Conservation (phyloP, 2,888 invertebrate genomes). For the Patella depressa region DNA sequence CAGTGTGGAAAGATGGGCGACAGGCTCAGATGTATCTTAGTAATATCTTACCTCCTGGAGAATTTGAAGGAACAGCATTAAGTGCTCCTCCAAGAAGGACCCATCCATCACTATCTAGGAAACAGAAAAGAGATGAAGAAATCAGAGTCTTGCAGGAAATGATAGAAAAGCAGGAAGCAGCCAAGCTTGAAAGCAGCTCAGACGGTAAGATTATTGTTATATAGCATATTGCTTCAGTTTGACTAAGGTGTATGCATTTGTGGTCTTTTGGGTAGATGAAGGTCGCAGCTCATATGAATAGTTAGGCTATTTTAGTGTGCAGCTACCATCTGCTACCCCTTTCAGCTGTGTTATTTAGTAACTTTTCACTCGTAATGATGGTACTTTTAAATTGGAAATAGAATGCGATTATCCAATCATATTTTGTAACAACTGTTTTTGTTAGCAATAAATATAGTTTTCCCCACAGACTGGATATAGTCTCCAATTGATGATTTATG, state of each 20-base stretch:
- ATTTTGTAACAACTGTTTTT: too few species aligned
- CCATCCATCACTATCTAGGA: slow-evolving; percentile 32
- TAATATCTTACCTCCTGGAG: slow-evolving; percentile 66
- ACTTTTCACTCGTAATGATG: too few species aligned
- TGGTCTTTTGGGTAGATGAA: slow-evolving; percentile 8
- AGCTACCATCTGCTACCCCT: too few species aligned
- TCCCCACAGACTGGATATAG: too few species aligned
- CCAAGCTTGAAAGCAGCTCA: slow-evolving; percentile 38
- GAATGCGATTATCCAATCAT: too few species aligned
- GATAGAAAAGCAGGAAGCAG: slow-evolving; percentile 33
- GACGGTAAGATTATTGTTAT: slow-evolving; percentile 29
- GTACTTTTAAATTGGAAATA: too few species aligned
- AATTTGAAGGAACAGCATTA: slow-evolving; percentile 65
- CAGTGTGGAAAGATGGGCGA: slow-evolving; percentile 60
- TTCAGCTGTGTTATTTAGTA: too few species aligned
- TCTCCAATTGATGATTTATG: too few species aligned
- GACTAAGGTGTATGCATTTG: neutral
- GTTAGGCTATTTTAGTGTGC: too few species aligned
- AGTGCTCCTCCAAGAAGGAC: slow-evolving; percentile 53
- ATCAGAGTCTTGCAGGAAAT: slow-evolving; percentile 20
- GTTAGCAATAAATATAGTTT: too few species aligned
- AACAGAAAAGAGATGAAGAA: slow-evolving; percentile 18
- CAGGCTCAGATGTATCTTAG: slow-evolving; percentile 59
- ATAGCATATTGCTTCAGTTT: neutral
- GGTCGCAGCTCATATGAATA: neutral